Conservation (phyloP, 2,797 vertebrate genomes). For the Chelon labrosus region DNA sequence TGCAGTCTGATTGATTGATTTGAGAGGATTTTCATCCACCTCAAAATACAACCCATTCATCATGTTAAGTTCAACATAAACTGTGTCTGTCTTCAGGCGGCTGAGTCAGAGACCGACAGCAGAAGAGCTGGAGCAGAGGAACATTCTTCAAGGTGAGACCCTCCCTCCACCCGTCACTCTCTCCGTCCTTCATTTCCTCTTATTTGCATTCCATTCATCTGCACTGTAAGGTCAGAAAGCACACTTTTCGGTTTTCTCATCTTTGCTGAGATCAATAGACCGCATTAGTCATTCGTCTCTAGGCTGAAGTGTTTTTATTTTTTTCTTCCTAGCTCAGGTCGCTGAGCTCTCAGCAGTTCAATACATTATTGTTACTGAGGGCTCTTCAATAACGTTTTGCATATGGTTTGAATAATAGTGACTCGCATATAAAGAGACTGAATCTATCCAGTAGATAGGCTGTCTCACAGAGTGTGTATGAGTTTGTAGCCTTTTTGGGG, state of each 20-base stretch:
- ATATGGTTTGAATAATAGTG: slow-evolving; percentile 5
- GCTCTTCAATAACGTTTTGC: neutral
- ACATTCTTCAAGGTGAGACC: slow-evolving; percentile 93
- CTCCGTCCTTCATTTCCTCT: neutral
- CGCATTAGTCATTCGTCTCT: neutral
- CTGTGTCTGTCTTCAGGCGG: slow-evolving; percentile 80
- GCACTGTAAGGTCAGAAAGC: slow-evolving; percentile 10
- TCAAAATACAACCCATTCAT: neutral
- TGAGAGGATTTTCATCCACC: neutral
- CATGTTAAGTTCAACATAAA: too few relatives aligned
- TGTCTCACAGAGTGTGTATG: neutral
- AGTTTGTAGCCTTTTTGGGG: too few relatives aligned
- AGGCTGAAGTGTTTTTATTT: neutral
- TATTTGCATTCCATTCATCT: neutral
- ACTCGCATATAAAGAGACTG: too few relatives aligned
- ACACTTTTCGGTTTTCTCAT: slow-evolving; percentile 14
- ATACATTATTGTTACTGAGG: neutral
- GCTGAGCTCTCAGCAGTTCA: slow-evolving; percentile 8
- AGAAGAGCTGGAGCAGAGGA: slow-evolving; percentile 95
- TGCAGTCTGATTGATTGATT: neutral
- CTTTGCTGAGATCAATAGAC: slow-evolving; percentile 13
- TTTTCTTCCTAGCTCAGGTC: slow-evolving; percentile 1
- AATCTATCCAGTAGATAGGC: neutral
- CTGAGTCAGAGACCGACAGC: slow-evolving; percentile 94
- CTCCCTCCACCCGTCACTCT: neutral